phyloP scores from a whole-genome alignment of 2,797 vertebrate genomes.

The Chelonia mydas region DNA sequence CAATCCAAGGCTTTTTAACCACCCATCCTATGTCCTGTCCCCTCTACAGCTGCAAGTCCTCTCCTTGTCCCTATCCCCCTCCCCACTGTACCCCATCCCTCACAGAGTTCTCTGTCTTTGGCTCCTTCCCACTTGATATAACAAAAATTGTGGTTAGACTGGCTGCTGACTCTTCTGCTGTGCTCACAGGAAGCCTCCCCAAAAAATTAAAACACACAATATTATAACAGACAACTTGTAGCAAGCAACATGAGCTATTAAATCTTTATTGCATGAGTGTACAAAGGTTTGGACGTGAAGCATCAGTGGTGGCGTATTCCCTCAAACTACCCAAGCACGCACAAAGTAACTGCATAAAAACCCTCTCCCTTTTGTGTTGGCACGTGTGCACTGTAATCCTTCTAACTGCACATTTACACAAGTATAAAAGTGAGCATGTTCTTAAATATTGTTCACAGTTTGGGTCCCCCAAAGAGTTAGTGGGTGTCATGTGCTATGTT shows the following conservation, averaged over 20 bases:
- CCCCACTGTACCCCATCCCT: no score
- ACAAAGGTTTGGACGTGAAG: not conserved
- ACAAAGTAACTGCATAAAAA: not conserved
- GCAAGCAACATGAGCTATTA: not conserved
- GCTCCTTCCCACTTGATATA: not conserved
- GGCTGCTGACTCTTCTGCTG: not conserved
- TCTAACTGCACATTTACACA: not conserved
- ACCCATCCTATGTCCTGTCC: not conserved
- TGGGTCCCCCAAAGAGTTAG: not conserved
- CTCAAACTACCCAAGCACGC: not conserved
- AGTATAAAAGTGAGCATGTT: not conserved
- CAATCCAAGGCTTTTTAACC: no score
- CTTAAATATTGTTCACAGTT: not conserved
- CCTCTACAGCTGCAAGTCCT: not conserved
- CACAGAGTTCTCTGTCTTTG: not conserved
- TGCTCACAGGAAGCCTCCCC: not conserved
- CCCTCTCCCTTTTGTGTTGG: not conserved
- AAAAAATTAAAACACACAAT: not conserved
- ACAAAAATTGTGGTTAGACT: not conserved
- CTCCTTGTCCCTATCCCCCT: not conserved
- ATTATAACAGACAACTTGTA: not conserved
- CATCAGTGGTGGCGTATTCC: not conserved
- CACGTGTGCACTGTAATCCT: not conserved
- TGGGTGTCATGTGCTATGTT: not conserved
- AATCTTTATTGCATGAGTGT: not conserved